Conservation (phyloP, 2,113 vertebrate species). For the Zosterops hypoxanthus region DNA sequence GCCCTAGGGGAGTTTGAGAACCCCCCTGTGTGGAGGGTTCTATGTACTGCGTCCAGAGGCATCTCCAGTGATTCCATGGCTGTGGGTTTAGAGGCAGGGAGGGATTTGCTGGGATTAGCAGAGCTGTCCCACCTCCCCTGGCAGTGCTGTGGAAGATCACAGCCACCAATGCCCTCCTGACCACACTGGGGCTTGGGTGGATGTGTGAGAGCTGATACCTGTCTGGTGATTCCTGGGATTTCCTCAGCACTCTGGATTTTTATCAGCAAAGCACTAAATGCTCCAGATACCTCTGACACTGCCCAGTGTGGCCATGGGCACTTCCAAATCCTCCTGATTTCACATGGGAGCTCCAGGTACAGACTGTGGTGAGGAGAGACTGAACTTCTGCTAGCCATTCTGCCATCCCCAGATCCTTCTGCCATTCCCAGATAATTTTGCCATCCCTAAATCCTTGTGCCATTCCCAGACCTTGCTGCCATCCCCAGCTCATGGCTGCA, state of each 20-base stretch:
- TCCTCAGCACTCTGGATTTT: background rate
- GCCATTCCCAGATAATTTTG: background rate
- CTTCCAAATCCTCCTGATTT: background rate
- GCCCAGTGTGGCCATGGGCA: fast-evolving
- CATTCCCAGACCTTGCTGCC: background rate
- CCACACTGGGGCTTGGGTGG: fast-evolving
- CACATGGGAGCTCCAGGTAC: background rate
- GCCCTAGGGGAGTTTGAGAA: background rate
- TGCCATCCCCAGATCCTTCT: background rate
- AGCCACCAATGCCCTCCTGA: no score
- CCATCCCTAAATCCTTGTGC: background rate
- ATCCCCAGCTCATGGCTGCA: background rate
- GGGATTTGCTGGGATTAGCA: background rate
- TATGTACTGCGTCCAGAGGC: background rate
- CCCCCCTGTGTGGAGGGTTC: background rate
- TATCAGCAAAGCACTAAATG: background rate
- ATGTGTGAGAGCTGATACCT: background rate
- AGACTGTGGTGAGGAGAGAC: background rate
- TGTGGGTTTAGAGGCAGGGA: fast-evolving
- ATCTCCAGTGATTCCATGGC: background rate
- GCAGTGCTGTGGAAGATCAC: background rate
- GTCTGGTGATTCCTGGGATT: background rate
- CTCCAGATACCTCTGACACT: background rate
- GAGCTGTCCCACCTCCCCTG: background rate
- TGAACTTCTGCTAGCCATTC: background rate